Base-by-base conservation (phyloP, 2,113 vertebrate species). In the Isurus oxyrinchus region DNA sequence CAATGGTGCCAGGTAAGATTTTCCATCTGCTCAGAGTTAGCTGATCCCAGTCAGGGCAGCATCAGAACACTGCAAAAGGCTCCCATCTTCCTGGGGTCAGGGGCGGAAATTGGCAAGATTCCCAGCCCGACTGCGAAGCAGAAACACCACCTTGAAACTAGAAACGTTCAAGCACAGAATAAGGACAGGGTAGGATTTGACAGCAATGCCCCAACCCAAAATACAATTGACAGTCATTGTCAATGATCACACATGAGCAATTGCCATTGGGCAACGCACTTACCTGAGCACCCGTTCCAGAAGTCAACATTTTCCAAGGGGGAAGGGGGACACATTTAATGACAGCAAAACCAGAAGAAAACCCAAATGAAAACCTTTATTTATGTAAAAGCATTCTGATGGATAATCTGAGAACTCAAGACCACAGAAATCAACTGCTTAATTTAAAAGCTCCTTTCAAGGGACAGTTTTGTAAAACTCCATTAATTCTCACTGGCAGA, bases 401-500 rank as follows among this genome's bases (percentile, higher is more conserved):
- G 59, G 35, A 23, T 25, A 94, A 63, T 63, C 3, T 23, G 59
- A 94, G 61, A 40, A 63, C 2, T 31, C 88, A 35, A 13, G 27
- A 59, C 88, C 11, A 16, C 53, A 31, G 10, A 25, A 31, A 55
- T 87, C 44, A 91, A 91, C 11, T 35, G 13, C 13, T 59, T 91
- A 13, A 57, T 59, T 59, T 35, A 14, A 57, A 94, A 93, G 57
- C 90, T 40, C 35, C 21, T 94, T 94, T 40, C 59, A 63, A n/a
- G 59, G 14, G 31, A 63, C 59, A 63, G 59, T 40, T 40, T 2
- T 21, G 59, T 40, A 94, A 93, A 91, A 91, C 27, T 59, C 88
- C 55, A 91, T 35, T 57, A 59, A 90, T 90, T 90, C 88, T 93
- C 31, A n/a, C 1, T 93, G 88, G 88, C 88, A 93, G 88, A 94